Base-by-base conservation (phyloP, 2,888 invertebrate genomes). In the Dryomyza anilis region DNA sequence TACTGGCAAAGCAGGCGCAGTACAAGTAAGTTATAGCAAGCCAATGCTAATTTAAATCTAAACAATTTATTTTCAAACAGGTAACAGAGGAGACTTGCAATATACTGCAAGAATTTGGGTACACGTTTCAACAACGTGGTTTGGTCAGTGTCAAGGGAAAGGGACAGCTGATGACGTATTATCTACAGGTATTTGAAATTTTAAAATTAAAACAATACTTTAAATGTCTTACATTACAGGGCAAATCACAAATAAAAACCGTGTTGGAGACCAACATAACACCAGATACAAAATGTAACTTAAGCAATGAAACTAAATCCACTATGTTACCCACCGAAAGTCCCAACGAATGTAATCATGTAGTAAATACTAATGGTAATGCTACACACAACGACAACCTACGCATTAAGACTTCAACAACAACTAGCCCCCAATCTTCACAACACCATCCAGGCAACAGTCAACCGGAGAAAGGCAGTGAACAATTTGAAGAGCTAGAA, bases 81-180 rank as follows among this genome's bases (percentile, higher is more conserved):
- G 96, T 98, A 27, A 97, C 97, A 0, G 95, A 96, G 80, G 97
- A 98, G 80, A 97, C 96, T 0, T 92, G 94, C 74, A 88, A 90
- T 72, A 96, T 98, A 70, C 87, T 98, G 25, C 89, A 93, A 78
- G 87, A 89, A 58, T 96, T 95, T 79, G 96, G 96, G 1, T 98
- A 95, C 83, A 91, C 89, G 69, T 97, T 98, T 82, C 95, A 95
- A 81, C 95, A 96, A 79, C 89, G 98, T 2, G 98, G 98, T 5
- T 85, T 96, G 67, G 96, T 98, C 14, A 91, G 93, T 46, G 98
- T 98, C 52, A 98, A 98, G 84, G 98, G 98, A 72, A 98, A 98
- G 84, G 98, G 98, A 14, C 93, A 96, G 80, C 87, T 98, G 65
- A 93, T 96, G 90, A 98, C 97, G 1, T 97, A 95, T 84, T 97